Base-by-base conservation (phyloP, 2,113 vertebrate species). In the Mohoua ochrocephala region DNA sequence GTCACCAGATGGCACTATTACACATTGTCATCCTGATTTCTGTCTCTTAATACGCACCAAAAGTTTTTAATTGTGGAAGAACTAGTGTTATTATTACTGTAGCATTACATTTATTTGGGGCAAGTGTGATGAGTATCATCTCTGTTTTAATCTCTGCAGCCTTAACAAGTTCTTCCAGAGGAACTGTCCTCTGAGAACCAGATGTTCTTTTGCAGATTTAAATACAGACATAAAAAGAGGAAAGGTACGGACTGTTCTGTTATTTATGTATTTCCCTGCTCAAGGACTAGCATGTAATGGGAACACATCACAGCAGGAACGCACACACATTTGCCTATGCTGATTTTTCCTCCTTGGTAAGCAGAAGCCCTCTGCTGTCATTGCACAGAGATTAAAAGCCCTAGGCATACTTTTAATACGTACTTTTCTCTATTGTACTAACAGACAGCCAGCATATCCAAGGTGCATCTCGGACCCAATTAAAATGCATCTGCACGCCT, bases 1-100 rank as follows among this genome's bases (percentile, higher is more conserved):
- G 92, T 97, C 94, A 95, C 93, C 92, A 96, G 96, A 95, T 94
- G 92, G 90, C 96, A 96, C 90, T 94, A 75, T 91, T 87, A 91
- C 70, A 87, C 70, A 44, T 64, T 82, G 65, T 60, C 87, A 79
- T 64, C 74, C 68, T 50, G 57, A 91, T 74, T 91, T 79, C 77
- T 42, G 44, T 27, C 41, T 86, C 45, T 39, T 49, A 89, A 75
- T 35, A 30, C 18, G 47, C 6, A 68, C 1, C 7, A 23, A 20
- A 76, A 76, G 39, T 79, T 93, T 84, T 54, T 82, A 89, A 78
- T 71, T 63, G 28, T 71, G 65, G 61, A 77, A 84, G 69, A 81
- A 59, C 42, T 61, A 39, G 28, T 64, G 70, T 26, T 33, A 65
- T 33, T 49, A 39, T 77, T 81, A 56, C 31, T 37, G 42, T 33